These are phyloP conservation scores for Brachionus rubens DNA, from an alignment of 1,140 invertebrate species.

Conservation along the genomic window DNA sequence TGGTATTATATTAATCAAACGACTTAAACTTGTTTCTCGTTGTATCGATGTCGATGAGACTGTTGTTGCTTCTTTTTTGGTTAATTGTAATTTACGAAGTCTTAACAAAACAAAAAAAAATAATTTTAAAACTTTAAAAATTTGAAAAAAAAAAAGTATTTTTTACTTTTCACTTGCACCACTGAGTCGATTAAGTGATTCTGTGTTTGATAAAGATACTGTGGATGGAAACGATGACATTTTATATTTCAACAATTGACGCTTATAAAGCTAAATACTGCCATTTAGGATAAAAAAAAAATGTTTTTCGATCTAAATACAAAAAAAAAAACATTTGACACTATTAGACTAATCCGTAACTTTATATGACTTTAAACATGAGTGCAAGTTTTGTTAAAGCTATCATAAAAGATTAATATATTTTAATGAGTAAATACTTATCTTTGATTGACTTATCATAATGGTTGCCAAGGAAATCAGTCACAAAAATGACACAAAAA, in stretches of 20 bases:
- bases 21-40: neutral
- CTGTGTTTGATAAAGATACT: neutral
- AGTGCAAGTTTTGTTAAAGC: too few relatives aligned
- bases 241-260: too few relatives aligned
- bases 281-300: neutral
- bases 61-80: constrained; percentile 42
- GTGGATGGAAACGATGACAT: constrained; percentile 36
- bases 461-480: neutral
- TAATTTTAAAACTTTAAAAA: neutral
- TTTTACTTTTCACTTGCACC: constrained; percentile 17
- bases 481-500: neutral
- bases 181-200: constrained; percentile 13
- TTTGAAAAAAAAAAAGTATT: neutral
- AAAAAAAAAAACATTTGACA: too few relatives aligned
- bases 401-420: too few relatives aligned
- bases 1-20: neutral
- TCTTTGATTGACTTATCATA: too few relatives aligned
- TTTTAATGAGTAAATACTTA: too few relatives aligned
- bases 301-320: neutral
- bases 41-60: constrained; percentile 6
- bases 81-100: constrained; percentile 23
- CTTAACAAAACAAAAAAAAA: constrained; percentile 16
- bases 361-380: too few relatives aligned
- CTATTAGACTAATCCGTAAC: too few relatives aligned
- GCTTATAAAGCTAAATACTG: neutral